Percentiles rank a stretch among this genome's conserved stretches.
phyloP scores from a whole-genome alignment of 2,888 invertebrate genomes.

The Hyppa rectilinea region DNA sequence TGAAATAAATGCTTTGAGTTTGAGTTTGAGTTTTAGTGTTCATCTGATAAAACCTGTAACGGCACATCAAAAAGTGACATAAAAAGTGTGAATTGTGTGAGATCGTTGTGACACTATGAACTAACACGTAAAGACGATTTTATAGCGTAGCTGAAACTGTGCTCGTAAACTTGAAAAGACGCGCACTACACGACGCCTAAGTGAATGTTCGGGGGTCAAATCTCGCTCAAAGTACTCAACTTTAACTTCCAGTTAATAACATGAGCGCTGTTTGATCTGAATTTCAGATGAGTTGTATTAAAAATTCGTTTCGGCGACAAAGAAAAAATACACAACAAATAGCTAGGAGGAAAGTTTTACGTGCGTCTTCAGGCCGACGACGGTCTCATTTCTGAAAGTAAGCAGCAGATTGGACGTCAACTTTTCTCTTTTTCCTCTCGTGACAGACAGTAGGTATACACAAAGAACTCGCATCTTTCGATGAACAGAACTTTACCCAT shows the following conservation, averaged over 20 bases:
- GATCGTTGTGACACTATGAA: constrained; percentile 76
- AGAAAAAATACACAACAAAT: constrained; percentile 67
- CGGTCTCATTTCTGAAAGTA: constrained; percentile 85
- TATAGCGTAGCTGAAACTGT: constrained; percentile 75
- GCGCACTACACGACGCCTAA: constrained; percentile 70
- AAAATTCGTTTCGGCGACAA: constrained; percentile 54
- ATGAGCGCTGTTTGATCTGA: constrained; percentile 53
- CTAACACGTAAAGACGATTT: constrained; percentile 78
- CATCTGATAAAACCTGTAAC: constrained; percentile 28
- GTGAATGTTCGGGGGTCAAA: constrained; percentile 68
- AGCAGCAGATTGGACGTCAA: constrained; percentile 84
- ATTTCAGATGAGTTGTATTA: constrained; percentile 62
- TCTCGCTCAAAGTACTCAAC: constrained; percentile 52
- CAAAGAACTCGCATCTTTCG: constrained; percentile 80
- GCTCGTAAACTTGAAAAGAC: constrained; percentile 79
- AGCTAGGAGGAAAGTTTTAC: constrained; percentile 73
- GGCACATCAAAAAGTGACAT: constrained; percentile 68
- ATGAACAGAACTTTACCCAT: constrained; percentile 74
- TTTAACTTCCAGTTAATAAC: constrained; percentile 60
- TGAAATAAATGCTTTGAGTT: too few relatives aligned
- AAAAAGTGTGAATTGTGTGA: constrained; percentile 75
- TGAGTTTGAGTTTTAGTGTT: too few relatives aligned
- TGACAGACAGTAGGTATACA: constrained; percentile 77
- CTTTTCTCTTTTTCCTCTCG: constrained; percentile 79
- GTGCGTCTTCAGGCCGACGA: constrained; percentile 72